Evolutionary conservation across 2,113 vertebrate genomes (phyloP).

Genomic region (Alexandromys fortis): DNA sequence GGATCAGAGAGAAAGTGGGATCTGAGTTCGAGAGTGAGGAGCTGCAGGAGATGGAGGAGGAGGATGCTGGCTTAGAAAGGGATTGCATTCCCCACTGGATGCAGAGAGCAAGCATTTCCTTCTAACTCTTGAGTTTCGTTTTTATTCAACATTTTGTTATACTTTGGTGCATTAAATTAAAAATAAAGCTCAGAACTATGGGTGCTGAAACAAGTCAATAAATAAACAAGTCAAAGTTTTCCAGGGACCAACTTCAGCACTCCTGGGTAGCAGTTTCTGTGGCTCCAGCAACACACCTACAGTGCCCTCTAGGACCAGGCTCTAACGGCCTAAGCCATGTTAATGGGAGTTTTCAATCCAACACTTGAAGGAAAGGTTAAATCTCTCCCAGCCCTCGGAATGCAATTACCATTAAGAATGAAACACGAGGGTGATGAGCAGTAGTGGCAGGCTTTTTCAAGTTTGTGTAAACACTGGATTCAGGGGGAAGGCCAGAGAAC

Average conservation of each 20-base stretch:
- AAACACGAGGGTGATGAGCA: slow-evolving; percentile 88
- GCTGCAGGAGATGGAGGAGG: rapidly evolving
- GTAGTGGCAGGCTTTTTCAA: slow-evolving; percentile 88
- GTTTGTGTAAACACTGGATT: slow-evolving; percentile 87
- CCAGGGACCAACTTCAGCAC: background rate
- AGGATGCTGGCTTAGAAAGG: background rate
- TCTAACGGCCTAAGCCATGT: slow-evolving; percentile 17
- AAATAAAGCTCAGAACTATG: background rate
- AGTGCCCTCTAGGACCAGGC: background rate
- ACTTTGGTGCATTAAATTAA: background rate
- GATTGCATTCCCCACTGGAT: background rate
- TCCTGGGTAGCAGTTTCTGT: background rate
- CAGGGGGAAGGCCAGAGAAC: slow-evolving; percentile 82
- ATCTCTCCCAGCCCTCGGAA: slow-evolving; percentile 85
- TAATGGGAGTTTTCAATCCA: slow-evolving; percentile 64
- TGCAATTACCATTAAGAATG: slow-evolving; percentile 89
- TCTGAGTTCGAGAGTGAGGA: background rate
- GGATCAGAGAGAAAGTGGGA: background rate
- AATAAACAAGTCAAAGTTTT: background rate
- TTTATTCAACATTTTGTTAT: background rate
- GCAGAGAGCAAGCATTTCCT: background rate
- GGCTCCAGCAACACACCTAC: background rate
- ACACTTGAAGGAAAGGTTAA: slow-evolving; percentile 67
- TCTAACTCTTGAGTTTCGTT: background rate
- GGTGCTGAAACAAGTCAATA: too few species aligned